Conservation (phyloP, 35 echinoderm and acorn worm species). For the Stichopus chloronotus region DNA sequence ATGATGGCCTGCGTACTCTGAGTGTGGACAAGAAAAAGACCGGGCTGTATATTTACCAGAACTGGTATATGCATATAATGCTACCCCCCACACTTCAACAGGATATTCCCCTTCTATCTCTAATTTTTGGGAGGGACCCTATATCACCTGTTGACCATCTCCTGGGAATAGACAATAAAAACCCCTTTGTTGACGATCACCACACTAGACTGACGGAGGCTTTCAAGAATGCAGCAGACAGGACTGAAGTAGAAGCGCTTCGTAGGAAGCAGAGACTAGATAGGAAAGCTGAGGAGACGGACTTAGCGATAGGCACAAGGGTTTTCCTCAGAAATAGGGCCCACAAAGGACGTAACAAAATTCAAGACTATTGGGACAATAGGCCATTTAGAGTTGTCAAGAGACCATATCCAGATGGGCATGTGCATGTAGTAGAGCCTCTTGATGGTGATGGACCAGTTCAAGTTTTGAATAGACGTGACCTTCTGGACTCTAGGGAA, state of each 20-base stretch:
- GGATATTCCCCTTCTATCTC: conserved; percentile 74
- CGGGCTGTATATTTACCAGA: conserved; percentile 77
- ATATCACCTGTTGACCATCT: conserved; percentile 66
- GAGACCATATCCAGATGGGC: conserved; percentile 28
- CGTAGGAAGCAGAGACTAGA: conserved; percentile 48
- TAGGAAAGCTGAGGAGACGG: conserved; percentile 37
- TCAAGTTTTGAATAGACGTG: no score
- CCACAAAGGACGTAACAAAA: conserved; percentile 55
- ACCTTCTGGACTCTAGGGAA: no score
- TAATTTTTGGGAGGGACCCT: conserved; percentile 77
- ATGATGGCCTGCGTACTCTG: conserved; percentile 39
- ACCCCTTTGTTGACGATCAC: conserved; percentile 63
- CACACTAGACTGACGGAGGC: conserved; percentile 58
- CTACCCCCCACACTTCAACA: conserved; percentile 68
- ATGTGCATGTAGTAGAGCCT: no score
- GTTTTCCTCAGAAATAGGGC: conserved; percentile 53
- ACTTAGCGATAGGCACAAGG: conserved; percentile 58
- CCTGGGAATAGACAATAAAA: conserved; percentile 7
- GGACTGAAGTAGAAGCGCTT: conserved; percentile 60
- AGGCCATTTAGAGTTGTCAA: conserved; percentile 44
- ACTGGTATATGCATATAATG: conserved; percentile 73
- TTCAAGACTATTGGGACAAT: conserved; percentile 56
- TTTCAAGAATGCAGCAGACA: conserved; percentile 53
- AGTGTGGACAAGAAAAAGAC: conserved; percentile 55
- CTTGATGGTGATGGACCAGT: no score